These are phyloP conservation scores for Protaetia brevitarsis DNA, from an alignment of 1,140 invertebrate genomes.

Conservation along the genomic window DNA sequence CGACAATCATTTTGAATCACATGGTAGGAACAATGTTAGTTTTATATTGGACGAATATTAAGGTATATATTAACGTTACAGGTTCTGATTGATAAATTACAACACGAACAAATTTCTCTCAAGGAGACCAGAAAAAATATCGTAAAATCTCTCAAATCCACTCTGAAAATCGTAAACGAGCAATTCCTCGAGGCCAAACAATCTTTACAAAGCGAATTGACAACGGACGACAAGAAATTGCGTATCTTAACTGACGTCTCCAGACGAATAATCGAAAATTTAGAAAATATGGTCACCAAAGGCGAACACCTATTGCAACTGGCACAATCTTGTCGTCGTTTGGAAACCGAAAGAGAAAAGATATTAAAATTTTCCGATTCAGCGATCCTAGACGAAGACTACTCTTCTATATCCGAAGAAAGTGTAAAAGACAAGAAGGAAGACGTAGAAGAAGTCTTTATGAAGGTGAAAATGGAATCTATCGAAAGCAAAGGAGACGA, in stretches of 20 bases:
- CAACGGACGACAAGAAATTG: constrained; percentile 39
- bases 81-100: constrained; percentile 24
- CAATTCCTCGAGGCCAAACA: constrained; percentile 8
- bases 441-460: constrained; percentile 5
- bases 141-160: constrained; percentile 15
- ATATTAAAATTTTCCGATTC: background rate
- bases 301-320: constrained; percentile 37
- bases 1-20: too few relatives aligned
- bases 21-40: too few relatives aligned
- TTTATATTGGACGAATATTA: too few relatives aligned
- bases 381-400: too few relatives aligned
- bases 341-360: constrained; percentile 40
- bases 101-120: constrained; percentile 16
- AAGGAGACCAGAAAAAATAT: background rate
- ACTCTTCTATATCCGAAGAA: background rate
- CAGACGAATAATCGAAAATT: constrained; percentile 30
- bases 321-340: constrained; percentile 37
- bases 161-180: background rate
- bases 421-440: background rate
- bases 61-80: too few relatives aligned
- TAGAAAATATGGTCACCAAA: constrained; percentile 31
- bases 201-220: constrained; percentile 29
- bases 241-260: constrained; percentile 31
- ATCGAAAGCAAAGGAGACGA: constrained; percentile 2
- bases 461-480: background rate